These are phyloP conservation scores for Scarus forsteni DNA, from an alignment of 2,797 vertebrate species.

Conservation along the genomic window DNA sequence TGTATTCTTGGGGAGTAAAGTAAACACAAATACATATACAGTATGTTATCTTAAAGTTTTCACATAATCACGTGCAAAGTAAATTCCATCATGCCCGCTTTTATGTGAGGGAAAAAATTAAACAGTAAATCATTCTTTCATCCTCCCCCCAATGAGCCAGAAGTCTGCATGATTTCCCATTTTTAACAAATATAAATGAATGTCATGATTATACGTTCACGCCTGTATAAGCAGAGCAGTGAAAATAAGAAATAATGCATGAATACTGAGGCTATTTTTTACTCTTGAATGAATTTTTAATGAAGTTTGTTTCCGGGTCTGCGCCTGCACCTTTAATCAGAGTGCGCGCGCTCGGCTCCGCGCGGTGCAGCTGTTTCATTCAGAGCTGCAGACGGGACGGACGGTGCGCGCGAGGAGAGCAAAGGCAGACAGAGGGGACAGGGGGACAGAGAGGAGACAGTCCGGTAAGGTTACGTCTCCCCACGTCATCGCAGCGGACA, in stretches of 20 bases:
- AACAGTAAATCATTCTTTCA: too few relatives aligned
- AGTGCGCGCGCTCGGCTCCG: constrained; percentile 4
- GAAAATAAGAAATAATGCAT: constrained; percentile 50
- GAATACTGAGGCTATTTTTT: constrained; percentile 52
- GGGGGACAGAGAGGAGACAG: background rate
- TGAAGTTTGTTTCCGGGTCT: constrained; percentile 7
- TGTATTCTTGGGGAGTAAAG: too few relatives aligned
- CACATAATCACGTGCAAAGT: too few relatives aligned
- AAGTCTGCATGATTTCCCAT: too few relatives aligned
- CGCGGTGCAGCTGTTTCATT: constrained; percentile 11
- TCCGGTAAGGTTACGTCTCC: background rate
- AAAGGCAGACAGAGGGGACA: background rate
- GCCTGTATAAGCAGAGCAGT: background rate
- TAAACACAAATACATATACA: too few relatives aligned
- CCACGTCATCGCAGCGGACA: background rate
- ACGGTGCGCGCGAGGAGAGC: background rate
- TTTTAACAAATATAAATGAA: too few relatives aligned
- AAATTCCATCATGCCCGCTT: too few relatives aligned
- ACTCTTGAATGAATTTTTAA: constrained; percentile 62
- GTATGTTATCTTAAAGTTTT: too few relatives aligned
- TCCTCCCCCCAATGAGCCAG: too few relatives aligned
- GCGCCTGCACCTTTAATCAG: constrained; percentile 40
- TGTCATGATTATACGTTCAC: background rate
- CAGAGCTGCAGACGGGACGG: constrained; percentile 31
- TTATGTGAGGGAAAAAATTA: too few relatives aligned